Evolutionary conservation across 2,113 vertebrate genomes (phyloP).

Genomic region (Crotalus viridis): DNA sequence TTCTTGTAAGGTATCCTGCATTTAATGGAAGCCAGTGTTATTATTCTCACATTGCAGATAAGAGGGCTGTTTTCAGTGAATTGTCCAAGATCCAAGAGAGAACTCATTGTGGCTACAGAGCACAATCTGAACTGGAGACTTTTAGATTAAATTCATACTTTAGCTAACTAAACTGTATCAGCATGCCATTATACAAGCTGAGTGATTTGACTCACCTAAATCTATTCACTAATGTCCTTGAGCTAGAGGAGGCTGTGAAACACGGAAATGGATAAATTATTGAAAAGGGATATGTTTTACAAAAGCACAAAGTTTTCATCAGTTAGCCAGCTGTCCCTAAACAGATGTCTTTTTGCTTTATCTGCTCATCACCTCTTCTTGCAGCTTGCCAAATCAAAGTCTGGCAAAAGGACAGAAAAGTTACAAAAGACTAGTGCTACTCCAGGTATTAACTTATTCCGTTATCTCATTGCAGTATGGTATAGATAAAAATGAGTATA

Average conservation of each 20-base stretch:
- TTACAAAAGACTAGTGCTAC: background rate
- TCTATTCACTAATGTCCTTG: background rate
- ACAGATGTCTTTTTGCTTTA: background rate
- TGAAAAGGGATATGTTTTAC: background rate
- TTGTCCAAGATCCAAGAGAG: background rate
- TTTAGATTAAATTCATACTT: background rate
- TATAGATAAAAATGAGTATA: constrained; percentile 6
- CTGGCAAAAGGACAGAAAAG: constrained; percentile 20
- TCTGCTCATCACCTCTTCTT: background rate
- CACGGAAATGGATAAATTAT: constrained; percentile 3
- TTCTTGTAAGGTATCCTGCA: background rate
- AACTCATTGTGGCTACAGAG: background rate
- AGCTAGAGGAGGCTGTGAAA: background rate
- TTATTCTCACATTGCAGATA: background rate
- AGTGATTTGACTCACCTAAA: background rate
- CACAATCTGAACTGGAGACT: background rate
- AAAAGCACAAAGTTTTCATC: background rate
- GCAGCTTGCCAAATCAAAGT: background rate
- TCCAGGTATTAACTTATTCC: background rate
- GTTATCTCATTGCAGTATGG: background rate
- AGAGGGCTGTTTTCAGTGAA: background rate
- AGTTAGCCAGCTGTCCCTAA: background rate
- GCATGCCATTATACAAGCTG: background rate
- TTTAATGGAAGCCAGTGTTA: background rate
- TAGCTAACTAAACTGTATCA: background rate